Conservation (phyloP, 1,140 invertebrate genomes). For the Nasonia longicornis region DNA sequence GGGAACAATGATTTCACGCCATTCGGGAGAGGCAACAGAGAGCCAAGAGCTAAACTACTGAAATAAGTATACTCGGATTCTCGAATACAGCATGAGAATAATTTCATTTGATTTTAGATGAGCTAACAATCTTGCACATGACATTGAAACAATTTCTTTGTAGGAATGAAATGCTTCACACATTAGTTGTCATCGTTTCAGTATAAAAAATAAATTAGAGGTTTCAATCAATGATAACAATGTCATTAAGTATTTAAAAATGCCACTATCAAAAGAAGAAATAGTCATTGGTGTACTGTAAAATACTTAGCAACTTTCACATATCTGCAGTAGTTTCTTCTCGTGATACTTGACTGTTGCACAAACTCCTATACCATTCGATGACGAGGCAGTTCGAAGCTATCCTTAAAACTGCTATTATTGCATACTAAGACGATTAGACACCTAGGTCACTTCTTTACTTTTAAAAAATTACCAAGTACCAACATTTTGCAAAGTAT, state of each 20-base stretch:
- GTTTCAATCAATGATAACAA: neutral
- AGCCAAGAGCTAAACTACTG: slow-evolving; percentile 30
- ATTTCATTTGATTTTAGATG: neutral
- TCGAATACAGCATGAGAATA: neutral
- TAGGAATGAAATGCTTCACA: slow-evolving; percentile 13
- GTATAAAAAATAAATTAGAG: neutral
- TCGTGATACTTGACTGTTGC: slow-evolving; percentile 19
- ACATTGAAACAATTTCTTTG: slow-evolving; percentile 12
- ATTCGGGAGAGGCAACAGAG: slow-evolving; percentile 2
- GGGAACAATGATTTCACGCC: neutral
- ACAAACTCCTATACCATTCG: slow-evolving; percentile 13
- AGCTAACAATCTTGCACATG: neutral
- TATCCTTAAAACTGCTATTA: slow-evolving; percentile 39
- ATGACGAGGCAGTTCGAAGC: slow-evolving; percentile 34
- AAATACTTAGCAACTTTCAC: neutral
- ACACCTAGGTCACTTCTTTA: slow-evolving; percentile 35
- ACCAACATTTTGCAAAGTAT: slow-evolving; percentile 34
- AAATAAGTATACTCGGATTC: neutral
- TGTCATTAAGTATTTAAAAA: neutral
- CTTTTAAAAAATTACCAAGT: slow-evolving; percentile 39
- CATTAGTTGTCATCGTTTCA: neutral
- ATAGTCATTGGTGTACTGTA: neutral
- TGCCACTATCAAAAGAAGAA: neutral
- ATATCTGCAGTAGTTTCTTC: slow-evolving; percentile 22
- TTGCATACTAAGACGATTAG: slow-evolving; percentile 43